These are phyloP conservation scores for Leucania comma DNA, from an alignment of 2,888 invertebrate species.

Conservation along the genomic window DNA sequence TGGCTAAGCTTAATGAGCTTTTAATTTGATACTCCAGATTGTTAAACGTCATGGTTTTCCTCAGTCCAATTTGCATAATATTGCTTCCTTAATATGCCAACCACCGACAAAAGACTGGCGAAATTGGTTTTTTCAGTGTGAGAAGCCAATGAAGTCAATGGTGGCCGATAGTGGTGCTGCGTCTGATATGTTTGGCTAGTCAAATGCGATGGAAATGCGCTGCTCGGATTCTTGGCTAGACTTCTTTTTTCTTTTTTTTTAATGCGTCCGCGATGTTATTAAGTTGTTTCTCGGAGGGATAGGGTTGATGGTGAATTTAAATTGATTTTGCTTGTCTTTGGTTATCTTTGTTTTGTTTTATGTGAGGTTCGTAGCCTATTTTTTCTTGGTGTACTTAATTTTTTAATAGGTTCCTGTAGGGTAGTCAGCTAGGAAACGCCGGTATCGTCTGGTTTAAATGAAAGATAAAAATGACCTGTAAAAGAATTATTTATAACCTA, in stretches of 20 bases:
- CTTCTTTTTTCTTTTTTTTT: conserved; percentile 70
- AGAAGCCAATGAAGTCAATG: conserved; percentile 84
- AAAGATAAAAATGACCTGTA: too few species aligned
- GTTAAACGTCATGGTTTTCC: conserved; percentile 63
- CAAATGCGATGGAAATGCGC: conserved; percentile 89
- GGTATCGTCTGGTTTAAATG: too few species aligned
- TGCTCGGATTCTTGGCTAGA: conserved; percentile 72
- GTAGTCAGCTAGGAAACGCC: too few species aligned
- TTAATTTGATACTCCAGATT: conserved; percentile 55
- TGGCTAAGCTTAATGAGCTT: conserved; percentile 29
- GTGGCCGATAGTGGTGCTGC: conserved; percentile 80
- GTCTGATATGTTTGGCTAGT: conserved; percentile 88
- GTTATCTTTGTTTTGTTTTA: not conserved
- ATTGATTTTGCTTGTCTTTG: too few species aligned
- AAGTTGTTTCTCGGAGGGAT: conserved; percentile 7
- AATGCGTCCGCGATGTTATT: conserved; percentile 73
- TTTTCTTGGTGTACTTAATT: too few species aligned
- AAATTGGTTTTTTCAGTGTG: conserved; percentile 88
- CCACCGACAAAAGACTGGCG: conserved; percentile 78
- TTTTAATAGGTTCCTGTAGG: too few species aligned
- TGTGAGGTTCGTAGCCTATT: too few species aligned
- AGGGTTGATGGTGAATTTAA: not conserved
- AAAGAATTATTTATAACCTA: too few species aligned
- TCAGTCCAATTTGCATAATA: conserved; percentile 85
- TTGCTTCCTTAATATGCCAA: conserved; percentile 88